Evolutionary conservation across 2,113 vertebrate genomes (phyloP).

Genomic region (Mus pahari): DNA sequence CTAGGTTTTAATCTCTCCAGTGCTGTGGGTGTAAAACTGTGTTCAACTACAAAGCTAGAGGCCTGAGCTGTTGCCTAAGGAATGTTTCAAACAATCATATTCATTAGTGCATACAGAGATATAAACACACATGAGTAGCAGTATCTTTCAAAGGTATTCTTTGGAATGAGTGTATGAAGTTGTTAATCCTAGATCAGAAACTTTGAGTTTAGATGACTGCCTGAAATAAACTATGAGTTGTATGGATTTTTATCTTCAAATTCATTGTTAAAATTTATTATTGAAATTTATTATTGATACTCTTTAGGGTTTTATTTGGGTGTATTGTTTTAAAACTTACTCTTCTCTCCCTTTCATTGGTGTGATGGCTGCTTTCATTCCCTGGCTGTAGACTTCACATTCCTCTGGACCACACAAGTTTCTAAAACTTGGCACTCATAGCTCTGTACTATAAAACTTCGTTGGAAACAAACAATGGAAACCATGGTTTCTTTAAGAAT

Average conservation of each 20-base stretch:
- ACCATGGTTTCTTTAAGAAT: constrained; percentile 48
- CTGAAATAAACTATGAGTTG: constrained; percentile 27
- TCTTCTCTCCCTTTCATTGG: constrained; percentile 24
- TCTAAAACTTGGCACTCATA: constrained; percentile 67
- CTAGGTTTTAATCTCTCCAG: neutral
- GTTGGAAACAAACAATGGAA: constrained; percentile 65
- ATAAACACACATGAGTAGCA: neutral
- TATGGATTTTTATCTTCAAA: constrained; percentile 35
- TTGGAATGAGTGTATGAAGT: neutral
- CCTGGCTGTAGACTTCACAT: constrained; percentile 64
- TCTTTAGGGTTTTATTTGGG: constrained; percentile 31
- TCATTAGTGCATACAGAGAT: neutral
- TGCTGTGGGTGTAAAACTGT: neutral
- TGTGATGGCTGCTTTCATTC: constrained; percentile 6
- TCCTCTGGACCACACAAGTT: constrained; percentile 70
- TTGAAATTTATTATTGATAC: constrained; percentile 2
- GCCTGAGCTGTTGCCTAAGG: neutral
- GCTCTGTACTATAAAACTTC: constrained; percentile 70
- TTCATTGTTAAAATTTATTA: constrained; percentile 54
- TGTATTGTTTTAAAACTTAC: neutral
- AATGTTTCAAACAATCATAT: neutral
- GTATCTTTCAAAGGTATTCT: neutral
- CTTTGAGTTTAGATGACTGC: constrained; percentile 27
- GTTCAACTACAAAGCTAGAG: neutral
- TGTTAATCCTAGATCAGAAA: neutral